Evolutionary conservation across 2,888 invertebrate genomes (phyloP).

Genomic region (Sicus ferrugineus): DNA sequence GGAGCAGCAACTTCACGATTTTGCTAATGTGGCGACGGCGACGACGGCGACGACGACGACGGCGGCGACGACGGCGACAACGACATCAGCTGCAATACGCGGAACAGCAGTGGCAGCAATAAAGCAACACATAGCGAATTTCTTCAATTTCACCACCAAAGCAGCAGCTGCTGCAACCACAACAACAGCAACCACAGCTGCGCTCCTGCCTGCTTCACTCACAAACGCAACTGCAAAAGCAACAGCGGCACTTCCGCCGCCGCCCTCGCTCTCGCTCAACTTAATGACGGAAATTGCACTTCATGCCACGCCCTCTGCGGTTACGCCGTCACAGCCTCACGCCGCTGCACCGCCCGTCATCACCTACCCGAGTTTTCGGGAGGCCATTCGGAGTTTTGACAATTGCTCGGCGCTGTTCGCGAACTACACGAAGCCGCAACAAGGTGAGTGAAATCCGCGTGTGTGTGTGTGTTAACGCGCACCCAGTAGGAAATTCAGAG

Average conservation of each 20-base stretch:
- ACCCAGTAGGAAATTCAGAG: too few species aligned
- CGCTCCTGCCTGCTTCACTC: background rate
- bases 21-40: slow-evolving; percentile 7
- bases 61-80: slow-evolving; percentile 24
- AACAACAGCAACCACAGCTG: slow-evolving; percentile 32
- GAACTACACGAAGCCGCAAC: slow-evolving; percentile 55
- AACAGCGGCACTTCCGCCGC: slow-evolving; percentile 20
- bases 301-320: background rate
- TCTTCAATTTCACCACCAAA: slow-evolving; percentile 28
- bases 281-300: slow-evolving; percentile 6
- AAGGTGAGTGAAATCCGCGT: slow-evolving; percentile 51
- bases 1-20: background rate
- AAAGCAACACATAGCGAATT: slow-evolving; percentile 38
- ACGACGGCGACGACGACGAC: slow-evolving; percentile 16
- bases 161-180: slow-evolving; percentile 33
- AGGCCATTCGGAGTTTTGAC: slow-evolving; percentile 49
- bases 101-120: slow-evolving; percentile 41
- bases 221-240: slow-evolving; percentile 26
- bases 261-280: slow-evolving; percentile 34
- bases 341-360: slow-evolving; percentile 39
- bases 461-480: background rate
- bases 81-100: slow-evolving; percentile 30
- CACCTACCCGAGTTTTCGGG: slow-evolving; percentile 47
- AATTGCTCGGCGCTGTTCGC: slow-evolving; percentile 57
- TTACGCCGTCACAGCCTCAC: background rate